These are phyloP conservation scores for Acanthosoma haemorrhoidale DNA, from an alignment of 2,888 invertebrate genomes.

Conservation along the genomic window DNA sequence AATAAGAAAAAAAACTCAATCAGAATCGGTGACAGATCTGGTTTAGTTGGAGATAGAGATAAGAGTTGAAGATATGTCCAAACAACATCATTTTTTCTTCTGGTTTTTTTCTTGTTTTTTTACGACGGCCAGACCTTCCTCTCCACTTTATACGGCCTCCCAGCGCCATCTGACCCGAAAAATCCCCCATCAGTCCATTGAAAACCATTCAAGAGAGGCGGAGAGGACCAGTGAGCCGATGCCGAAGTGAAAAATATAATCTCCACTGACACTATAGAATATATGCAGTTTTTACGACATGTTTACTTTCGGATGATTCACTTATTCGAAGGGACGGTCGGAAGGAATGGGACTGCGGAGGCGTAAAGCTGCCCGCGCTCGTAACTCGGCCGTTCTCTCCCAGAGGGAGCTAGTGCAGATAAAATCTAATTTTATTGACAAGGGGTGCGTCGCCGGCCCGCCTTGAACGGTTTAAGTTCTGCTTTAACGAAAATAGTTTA, in stretches of 20 bases:
- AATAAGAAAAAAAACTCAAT: no score
- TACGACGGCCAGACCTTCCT: no score
- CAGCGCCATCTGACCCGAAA: neutral
- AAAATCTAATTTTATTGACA: conserved; percentile 12
- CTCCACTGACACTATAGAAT: conserved; percentile 1
- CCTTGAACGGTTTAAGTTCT: no score
- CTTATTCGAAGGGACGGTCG: neutral
- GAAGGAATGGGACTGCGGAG: no score
- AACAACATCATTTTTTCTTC: no score
- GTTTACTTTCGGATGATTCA: neutral
- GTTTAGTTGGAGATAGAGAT: no score
- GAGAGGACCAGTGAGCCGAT: neutral
- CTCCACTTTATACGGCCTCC: neutral
- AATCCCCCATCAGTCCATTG: neutral
- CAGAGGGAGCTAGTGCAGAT: neutral
- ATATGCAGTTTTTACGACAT: conserved; percentile 6
- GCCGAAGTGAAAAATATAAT: neutral
- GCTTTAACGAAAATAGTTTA: no score
- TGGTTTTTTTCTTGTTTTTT: no score
- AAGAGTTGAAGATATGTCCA: no score
- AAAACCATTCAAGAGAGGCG: neutral
- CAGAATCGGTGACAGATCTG: no score
- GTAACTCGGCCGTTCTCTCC: no score
- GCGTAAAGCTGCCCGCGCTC: neutral
- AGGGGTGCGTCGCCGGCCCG: no score